phyloP scores from a whole-genome alignment of 2,113 vertebrate genomes.

The Cebidichthys violaceus region DNA sequence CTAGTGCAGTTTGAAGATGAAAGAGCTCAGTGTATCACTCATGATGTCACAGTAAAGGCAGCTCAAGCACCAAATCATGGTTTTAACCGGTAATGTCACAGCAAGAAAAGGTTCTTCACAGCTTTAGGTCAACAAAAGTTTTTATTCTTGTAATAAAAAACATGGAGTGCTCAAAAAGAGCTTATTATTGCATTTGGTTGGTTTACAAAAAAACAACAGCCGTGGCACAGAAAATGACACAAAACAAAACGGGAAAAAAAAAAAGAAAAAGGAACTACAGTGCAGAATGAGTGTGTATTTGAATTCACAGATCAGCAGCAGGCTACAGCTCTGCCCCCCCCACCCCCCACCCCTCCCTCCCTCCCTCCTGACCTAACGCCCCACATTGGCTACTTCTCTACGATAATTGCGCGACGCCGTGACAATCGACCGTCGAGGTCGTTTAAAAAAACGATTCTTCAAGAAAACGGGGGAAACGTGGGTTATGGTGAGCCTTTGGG shows the following conservation, averaged over 20 bases:
- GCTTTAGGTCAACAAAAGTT: conserved; percentile 35
- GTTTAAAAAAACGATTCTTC: conserved; percentile 7
- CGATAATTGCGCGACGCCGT: conserved; percentile 33
- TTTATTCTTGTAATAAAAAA: conserved; percentile 66
- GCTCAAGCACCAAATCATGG: not conserved
- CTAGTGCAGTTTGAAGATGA: not conserved
- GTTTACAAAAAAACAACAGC: conserved; percentile 22
- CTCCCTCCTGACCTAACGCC: conserved; percentile 3
- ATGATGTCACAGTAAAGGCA: conserved; percentile 23
- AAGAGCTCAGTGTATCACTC: not conserved
- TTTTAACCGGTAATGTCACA: not conserved
- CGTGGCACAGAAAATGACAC: conserved; percentile 1
- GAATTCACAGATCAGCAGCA: conserved; percentile 74
- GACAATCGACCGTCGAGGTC: conserved; percentile 29
- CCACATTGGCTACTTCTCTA: conserved; percentile 26
- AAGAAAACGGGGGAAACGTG: not conserved
- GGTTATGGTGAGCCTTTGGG: not conserved
- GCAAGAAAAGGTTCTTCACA: conserved; percentile 27
- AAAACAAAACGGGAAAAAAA: conserved; percentile 39
- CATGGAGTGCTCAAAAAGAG: conserved; percentile 48
- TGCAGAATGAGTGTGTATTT: conserved; percentile 75
- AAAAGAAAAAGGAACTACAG: conserved; percentile 71
- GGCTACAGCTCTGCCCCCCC: conserved; percentile 34
- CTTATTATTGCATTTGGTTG: conserved; percentile 53
- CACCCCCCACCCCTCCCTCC: no score